phyloP scores from a whole-genome alignment of 1,140 invertebrate genomes.

The Bombus polaris region DNA sequence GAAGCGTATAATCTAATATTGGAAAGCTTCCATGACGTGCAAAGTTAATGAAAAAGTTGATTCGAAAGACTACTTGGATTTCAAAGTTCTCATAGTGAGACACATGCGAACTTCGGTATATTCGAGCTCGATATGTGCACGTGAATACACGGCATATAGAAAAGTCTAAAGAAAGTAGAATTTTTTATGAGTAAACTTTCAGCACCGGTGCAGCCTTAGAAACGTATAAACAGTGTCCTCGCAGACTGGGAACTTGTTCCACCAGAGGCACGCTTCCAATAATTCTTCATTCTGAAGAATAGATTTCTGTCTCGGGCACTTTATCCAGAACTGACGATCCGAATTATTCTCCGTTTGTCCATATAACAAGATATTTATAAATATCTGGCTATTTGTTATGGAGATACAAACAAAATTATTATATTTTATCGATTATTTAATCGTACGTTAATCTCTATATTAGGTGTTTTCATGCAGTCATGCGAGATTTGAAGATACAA shows the following conservation, averaged over 20 bases:
- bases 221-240: background rate
- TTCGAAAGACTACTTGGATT: background rate
- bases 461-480: too few species aligned
- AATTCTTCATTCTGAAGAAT: background rate
- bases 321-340: background rate
- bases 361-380: background rate
- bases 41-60: background rate
- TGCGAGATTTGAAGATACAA: too few species aligned
- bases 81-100: background rate
- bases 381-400: background rate
- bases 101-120: background rate
- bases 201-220: background rate
- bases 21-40: background rate
- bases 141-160: background rate
- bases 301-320: background rate
- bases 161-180: background rate
- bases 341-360: background rate
- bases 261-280: background rate
- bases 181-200: constrained; percentile 14
- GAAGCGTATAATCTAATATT: too few species aligned
- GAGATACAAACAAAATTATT: too few species aligned
- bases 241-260: background rate
- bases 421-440: too few species aligned
- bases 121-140: background rate
- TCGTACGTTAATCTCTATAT: too few species aligned